Base-by-base conservation (phyloP, 2,888 invertebrate species). In the Seira sanloemensis region DNA sequence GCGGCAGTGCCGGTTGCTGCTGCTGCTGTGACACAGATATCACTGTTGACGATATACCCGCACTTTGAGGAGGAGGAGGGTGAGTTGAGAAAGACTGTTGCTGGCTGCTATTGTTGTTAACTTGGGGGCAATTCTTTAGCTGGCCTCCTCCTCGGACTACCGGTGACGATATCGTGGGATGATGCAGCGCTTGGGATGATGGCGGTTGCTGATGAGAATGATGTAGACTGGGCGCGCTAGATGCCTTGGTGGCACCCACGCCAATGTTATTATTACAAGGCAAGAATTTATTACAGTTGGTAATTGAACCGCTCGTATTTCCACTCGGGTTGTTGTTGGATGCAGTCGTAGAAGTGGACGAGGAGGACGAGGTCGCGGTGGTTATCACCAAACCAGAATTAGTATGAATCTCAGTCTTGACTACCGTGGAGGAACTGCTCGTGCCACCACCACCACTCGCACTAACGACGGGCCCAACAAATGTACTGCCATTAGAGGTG, bases 381-480 rank as follows among this genome's bases (percentile, higher is more conserved):
- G 79, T 79, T 79, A 79, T 84, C 84, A 84, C 84, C 27, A 84
- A 76, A 27, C 79, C 79, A 58, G 84, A 84, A 75, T 78, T 84
- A 78, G 74, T 78, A 71, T 84, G 78, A 79, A 84, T 84, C 79
- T 84, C 84, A 84, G 84, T 84, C 84, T 84, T 84, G 18, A 84
- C 76, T 76, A 79, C 72, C 21, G 78, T 72, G 21, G 84, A 79
- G 65, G 78, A 65, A 65, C 75, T 84, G 73, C 73, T 80, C n/a
- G n/a, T n/a, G 21, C 65, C 19, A 23, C 16, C 19, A 21, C 62
- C 19, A 26, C 24, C 67, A 19, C 72, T 71, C 23, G 24, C 54
- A 54, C 26, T 77, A 24, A 25, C 67, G 78, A 78, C 78, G 62
- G 72, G 71, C 12, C 71, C 65, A 65, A 27, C 21, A 76, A 24